These are phyloP conservation scores for Chaetodon trifasciatus DNA, from an alignment of 2,797 vertebrate genomes.

Conservation along the genomic window DNA sequence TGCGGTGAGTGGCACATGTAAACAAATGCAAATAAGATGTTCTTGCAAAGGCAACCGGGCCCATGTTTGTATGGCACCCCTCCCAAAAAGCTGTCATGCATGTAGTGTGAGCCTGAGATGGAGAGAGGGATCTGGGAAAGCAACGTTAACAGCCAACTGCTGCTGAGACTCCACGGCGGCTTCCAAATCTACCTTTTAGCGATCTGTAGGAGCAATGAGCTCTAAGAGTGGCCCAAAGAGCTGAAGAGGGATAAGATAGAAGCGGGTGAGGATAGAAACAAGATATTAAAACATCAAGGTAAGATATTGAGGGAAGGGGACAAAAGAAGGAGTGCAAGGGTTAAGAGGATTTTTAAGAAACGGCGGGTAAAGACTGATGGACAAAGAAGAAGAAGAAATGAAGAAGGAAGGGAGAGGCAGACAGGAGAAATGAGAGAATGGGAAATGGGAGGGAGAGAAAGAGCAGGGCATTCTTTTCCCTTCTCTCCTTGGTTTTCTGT, in stretches of 20 bases:
- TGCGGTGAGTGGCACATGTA: constrained; percentile 74
- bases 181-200: constrained; percentile 60
- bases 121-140: constrained; percentile 44
- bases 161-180: constrained; percentile 40
- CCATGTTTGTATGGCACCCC: constrained; percentile 26
- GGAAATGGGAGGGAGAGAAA: constrained; percentile 80
- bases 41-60: constrained; percentile 46
- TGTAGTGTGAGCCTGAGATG: constrained; percentile 48
- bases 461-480: constrained; percentile 79
- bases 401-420: constrained; percentile 79
- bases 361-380: constrained; percentile 62
- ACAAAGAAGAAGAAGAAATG: constrained; percentile 78
- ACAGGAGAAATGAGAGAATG: constrained; percentile 86
- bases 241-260: constrained; percentile 59
- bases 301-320: constrained; percentile 60
- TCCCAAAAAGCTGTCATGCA: constrained; percentile 65
- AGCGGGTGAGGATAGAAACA: constrained; percentile 61
- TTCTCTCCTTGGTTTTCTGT: constrained; percentile 87
- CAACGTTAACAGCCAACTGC: constrained; percentile 37
- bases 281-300: constrained; percentile 77
- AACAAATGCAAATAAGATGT: constrained; percentile 81
- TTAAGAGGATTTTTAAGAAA: constrained; percentile 80
- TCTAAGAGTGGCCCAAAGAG: constrained; percentile 39
- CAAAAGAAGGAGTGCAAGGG: constrained; percentile 70
- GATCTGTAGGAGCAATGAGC: constrained; percentile 58